Evolutionary conservation across 2,113 vertebrate genomes (phyloP).

Genomic region (Halichoeres trimaculatus): DNA sequence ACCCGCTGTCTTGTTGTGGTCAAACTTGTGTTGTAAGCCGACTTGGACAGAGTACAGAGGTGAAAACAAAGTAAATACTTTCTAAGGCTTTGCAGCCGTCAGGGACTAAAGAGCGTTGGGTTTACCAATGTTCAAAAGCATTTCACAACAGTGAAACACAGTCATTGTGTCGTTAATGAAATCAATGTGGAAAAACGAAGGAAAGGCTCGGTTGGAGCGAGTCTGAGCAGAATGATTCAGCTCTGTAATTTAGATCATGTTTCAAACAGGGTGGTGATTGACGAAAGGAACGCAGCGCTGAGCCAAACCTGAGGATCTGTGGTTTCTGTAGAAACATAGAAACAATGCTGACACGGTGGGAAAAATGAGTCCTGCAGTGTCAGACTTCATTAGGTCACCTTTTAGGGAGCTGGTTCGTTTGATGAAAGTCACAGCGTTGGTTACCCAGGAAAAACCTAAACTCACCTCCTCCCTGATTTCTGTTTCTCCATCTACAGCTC

Average conservation of each 20-base stretch:
- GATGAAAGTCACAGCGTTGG: not conserved
- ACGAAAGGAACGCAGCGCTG: not conserved
- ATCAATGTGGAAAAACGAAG: not conserved
- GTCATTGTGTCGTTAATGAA: not conserved
- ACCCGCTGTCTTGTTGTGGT: not conserved
- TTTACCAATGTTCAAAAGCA: not conserved
- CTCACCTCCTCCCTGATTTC: too few species aligned
- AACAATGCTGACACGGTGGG: not conserved
- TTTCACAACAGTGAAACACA: not conserved
- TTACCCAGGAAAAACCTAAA: too few species aligned
- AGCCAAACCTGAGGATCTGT: not conserved
- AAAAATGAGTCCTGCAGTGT: not conserved
- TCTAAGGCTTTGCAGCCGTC: too few species aligned
- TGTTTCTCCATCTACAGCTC: constrained; percentile 50
- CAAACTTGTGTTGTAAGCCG: not conserved
- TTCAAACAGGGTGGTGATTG: not conserved
- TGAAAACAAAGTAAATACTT: not conserved
- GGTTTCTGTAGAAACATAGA: not conserved
- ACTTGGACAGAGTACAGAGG: too few species aligned
- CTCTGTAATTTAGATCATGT: not conserved
- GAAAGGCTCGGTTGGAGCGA: too few species aligned
- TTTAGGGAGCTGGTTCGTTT: not conserved
- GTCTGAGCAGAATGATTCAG: not conserved
- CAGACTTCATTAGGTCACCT: not conserved
- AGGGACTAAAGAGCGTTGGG: too few species aligned